Evolutionary conservation across 1,140 invertebrate species (phyloP).

Genomic region (Microplitis demolitor): DNA sequence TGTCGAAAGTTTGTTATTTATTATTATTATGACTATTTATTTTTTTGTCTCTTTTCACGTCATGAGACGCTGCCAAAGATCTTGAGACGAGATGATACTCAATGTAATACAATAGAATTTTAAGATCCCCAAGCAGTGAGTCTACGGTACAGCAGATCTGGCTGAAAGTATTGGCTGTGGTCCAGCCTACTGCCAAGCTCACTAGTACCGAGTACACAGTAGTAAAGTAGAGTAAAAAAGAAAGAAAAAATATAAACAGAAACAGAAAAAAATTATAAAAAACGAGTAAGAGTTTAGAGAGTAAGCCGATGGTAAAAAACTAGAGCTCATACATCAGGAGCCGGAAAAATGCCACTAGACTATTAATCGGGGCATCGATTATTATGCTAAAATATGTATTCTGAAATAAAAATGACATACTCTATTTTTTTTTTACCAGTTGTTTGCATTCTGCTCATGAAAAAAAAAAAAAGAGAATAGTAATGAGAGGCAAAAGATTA

Average conservation of each 20-base stretch:
- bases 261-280: not conserved
- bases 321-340: conserved; percentile 8
- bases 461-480: too few species aligned
- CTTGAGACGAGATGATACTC: conserved; percentile 1
- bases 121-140: conserved; percentile 2
- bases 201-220: not conserved
- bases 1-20: too few species aligned
- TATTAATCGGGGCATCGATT: conserved; percentile 26
- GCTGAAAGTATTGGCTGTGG: conserved; percentile 9
- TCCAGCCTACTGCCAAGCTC: conserved; percentile 14
- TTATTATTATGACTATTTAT: too few species aligned
- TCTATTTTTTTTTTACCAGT: too few species aligned
- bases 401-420: not conserved
- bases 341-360: conserved; percentile 18
- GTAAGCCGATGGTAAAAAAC: not conserved
- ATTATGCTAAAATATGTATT: not conserved
- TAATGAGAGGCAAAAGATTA: too few species aligned
- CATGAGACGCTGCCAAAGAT: not conserved
- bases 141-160: conserved; percentile 1
- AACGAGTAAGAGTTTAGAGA: not conserved
- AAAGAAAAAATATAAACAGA: not conserved
- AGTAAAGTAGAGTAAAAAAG: not conserved
- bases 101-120: conserved; percentile 21
- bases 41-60: too few species aligned
- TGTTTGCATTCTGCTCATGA: too few species aligned